These are phyloP conservation scores for Bombycilla garrulus DNA, from an alignment of 2,113 vertebrate species.

Conservation along the genomic window DNA sequence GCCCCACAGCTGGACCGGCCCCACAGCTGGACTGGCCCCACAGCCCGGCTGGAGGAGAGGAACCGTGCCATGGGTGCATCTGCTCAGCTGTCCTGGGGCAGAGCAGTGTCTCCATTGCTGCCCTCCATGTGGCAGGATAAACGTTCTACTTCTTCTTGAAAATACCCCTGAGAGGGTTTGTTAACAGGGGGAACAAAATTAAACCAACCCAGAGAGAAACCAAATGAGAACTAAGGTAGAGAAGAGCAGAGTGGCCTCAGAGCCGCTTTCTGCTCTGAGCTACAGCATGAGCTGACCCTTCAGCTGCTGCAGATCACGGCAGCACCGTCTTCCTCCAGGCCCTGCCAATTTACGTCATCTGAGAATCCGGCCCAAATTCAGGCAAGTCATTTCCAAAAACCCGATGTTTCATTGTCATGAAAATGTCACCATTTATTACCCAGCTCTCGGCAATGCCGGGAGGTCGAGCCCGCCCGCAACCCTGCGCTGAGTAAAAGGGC, in stretches of 20 bases:
- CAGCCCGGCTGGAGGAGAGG: background rate
- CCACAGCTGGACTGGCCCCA: fast-evolving
- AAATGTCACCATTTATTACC: conserved; percentile 24
- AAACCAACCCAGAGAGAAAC: fast-evolving
- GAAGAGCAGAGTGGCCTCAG: fast-evolving
- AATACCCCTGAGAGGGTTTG: background rate
- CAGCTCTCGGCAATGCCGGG: background rate
- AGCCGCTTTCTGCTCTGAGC: fast-evolving
- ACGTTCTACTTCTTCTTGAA: background rate
- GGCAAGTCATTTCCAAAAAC: conserved; percentile 12
- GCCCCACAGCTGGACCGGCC: fast-evolving
- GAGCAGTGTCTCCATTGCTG: fast-evolving
- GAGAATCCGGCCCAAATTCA: background rate
- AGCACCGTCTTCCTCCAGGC: background rate
- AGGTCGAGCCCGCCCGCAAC: background rate
- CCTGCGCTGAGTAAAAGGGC: background rate
- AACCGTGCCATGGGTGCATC: background rate
- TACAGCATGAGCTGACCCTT: background rate
- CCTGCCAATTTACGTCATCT: conserved; percentile 12
- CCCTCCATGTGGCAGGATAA: background rate
- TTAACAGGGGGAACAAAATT: background rate
- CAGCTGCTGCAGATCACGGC: background rate
- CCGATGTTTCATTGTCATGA: background rate
- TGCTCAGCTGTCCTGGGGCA: background rate
- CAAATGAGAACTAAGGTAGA: background rate